These are phyloP conservation scores for Potamarius usumacintae DNA, from an alignment of 2,113 vertebrate species.

Conservation along the genomic window DNA sequence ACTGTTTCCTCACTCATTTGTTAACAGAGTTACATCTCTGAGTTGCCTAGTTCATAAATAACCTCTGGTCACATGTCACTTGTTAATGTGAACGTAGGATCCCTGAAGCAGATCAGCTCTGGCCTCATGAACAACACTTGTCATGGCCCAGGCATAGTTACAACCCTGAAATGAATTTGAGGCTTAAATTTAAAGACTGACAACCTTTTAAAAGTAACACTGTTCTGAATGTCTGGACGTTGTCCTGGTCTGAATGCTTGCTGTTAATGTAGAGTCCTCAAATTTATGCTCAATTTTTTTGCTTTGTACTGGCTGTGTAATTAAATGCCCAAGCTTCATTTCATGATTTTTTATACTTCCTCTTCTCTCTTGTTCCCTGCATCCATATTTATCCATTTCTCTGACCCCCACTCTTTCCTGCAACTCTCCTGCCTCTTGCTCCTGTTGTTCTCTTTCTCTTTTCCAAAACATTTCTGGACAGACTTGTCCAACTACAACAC, in stretches of 20 bases:
- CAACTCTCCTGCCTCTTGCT: slow-evolving; percentile 46
- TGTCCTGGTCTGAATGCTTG: not conserved
- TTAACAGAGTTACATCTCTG: not conserved
- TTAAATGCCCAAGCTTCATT: slow-evolving; percentile 60
- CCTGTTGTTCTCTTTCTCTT: slow-evolving; percentile 64
- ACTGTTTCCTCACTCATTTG: not conserved
- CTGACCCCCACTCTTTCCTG: slow-evolving; percentile 46
- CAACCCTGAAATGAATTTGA: slow-evolving; percentile 48
- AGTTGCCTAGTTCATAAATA: not conserved
- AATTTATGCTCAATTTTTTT: slow-evolving; percentile 52
- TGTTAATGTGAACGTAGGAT: slow-evolving; percentile 22
- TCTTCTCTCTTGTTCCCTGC: slow-evolving; percentile 66
- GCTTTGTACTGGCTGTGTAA: slow-evolving; percentile 37
- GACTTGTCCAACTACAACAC: slow-evolving; percentile 86
- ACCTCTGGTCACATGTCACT: not conserved
- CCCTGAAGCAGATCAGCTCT: slow-evolving; percentile 25
- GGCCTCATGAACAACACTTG: slow-evolving; percentile 27
- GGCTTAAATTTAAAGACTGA: slow-evolving; percentile 3
- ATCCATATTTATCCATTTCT: slow-evolving; percentile 60
- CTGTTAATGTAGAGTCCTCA: slow-evolving; percentile 23
- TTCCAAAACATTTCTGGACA: slow-evolving; percentile 70
- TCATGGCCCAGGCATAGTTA: slow-evolving; percentile 41
- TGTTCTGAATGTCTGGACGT: not conserved
- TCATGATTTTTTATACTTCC: slow-evolving; percentile 61
- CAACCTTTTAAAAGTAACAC: not conserved